phyloP scores from a whole-genome alignment of 1,140 invertebrate species.

The Drosophila arawakana region DNA sequence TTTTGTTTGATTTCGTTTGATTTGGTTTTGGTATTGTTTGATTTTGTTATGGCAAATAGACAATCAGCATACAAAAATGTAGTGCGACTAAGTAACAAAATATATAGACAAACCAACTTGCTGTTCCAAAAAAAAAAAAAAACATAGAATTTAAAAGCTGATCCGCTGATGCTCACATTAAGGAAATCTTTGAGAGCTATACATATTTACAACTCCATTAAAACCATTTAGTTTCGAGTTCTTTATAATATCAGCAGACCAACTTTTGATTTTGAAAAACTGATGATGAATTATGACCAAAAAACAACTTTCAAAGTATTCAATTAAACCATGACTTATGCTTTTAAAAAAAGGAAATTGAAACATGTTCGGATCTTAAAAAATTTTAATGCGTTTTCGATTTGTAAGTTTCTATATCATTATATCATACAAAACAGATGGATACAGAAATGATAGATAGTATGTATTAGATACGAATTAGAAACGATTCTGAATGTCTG shows the following conservation, averaged over 20 bases:
- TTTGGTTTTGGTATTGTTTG: too few relatives aligned
- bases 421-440: constrained; percentile 20
- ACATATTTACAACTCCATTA: not conserved
- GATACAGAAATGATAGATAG: constrained; percentile 29
- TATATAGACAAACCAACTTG: constrained; percentile 47
- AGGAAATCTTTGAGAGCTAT: not conserved
- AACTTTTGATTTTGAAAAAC: constrained; percentile 11
- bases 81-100: constrained; percentile 38
- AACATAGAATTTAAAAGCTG: constrained; percentile 10
- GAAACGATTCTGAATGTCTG: constrained; percentile 34
- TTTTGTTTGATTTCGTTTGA: too few relatives aligned
- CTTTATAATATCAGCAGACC: constrained; percentile 7
- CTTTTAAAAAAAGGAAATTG: constrained; percentile 66
- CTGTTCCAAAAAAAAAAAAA: constrained; percentile 47
- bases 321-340: constrained; percentile 7
- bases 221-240: not conserved
- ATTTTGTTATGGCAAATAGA: constrained; percentile 52
- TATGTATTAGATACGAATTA: constrained; percentile 40
- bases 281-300: constrained; percentile 16
- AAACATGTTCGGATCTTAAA: constrained; percentile 77
- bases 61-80: constrained; percentile 49
- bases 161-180: not conserved
- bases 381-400: constrained; percentile 36
- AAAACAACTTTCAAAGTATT: constrained; percentile 21
- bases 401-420: constrained; percentile 21